phyloP scores from a whole-genome alignment of 2,797 vertebrate species.

The Propithecus perrieri region DNA sequence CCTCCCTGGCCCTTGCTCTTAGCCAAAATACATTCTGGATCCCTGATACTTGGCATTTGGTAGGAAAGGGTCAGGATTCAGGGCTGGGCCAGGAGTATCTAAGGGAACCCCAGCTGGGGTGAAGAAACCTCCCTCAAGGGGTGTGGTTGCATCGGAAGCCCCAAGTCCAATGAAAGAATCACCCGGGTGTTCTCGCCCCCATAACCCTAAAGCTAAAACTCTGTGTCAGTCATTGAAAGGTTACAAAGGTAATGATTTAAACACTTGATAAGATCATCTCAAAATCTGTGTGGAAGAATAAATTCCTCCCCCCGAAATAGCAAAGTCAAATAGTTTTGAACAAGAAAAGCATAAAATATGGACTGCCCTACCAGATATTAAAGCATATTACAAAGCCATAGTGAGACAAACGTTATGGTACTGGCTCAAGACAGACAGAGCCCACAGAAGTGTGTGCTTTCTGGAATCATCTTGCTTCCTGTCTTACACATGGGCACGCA shows the following conservation, averaged over 20 bases:
- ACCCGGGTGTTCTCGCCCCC: fast-evolving
- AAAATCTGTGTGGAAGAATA: background rate
- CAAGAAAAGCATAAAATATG: background rate
- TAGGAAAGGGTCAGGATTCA: background rate
- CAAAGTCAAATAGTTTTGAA: background rate
- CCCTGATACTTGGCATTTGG: fast-evolving
- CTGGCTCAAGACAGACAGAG: background rate
- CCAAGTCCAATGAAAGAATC: background rate
- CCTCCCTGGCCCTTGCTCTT: fast-evolving
- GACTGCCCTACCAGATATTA: too few relatives aligned
- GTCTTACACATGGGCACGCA: too few relatives aligned
- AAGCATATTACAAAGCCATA: background rate
- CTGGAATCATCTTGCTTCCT: background rate
- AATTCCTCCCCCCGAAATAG: background rate
- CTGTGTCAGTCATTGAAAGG: background rate
- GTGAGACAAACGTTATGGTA: background rate
- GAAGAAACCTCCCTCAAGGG: background rate
- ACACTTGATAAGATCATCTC: background rate
- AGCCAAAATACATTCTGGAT: fast-evolving
- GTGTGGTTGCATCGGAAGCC: background rate
- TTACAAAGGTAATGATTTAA: background rate
- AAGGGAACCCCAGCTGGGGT: fast-evolving
- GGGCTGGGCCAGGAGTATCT: fast-evolving
- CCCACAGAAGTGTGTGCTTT: background rate
- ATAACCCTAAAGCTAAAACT: background rate